phyloP scores from a whole-genome alignment of 2,797 vertebrate genomes.

The Brachymystax lenok region DNA sequence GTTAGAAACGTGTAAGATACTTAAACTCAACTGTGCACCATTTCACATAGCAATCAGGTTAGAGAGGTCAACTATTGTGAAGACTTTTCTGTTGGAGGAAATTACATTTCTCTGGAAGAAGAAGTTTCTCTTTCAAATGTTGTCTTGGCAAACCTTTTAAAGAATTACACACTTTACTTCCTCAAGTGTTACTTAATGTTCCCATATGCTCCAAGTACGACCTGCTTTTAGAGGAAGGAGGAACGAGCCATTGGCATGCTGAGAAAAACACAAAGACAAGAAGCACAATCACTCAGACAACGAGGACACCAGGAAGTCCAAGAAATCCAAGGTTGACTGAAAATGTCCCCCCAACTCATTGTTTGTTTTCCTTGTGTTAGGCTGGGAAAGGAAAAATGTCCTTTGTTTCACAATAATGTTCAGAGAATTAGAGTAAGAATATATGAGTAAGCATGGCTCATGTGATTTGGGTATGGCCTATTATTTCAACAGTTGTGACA shows the following conservation, averaged over 20 bases:
- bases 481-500: not conserved
- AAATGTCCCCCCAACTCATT: not conserved
- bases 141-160: not conserved
- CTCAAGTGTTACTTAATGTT: slow-evolving; percentile 72
- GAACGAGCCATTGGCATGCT: slow-evolving; percentile 65
- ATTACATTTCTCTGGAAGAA: not conserved
- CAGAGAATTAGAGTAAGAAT: not conserved
- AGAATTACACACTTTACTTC: slow-evolving; percentile 4
- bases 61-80: not conserved
- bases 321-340: slow-evolving; percentile 82
- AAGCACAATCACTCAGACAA: slow-evolving; percentile 84
- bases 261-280: slow-evolving; percentile 88
- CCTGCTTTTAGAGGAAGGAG: slow-evolving; percentile 85
- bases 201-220: slow-evolving; percentile 85
- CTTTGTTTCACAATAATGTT: not conserved
- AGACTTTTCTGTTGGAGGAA: not conserved
- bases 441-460: slow-evolving; percentile 14
- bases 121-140: not conserved
- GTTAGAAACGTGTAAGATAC: not conserved
- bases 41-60: not conserved
- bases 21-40: not conserved
- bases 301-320: slow-evolving; percentile 81
- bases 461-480: not conserved
- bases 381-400: not conserved
- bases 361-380: not conserved